A percentile compares a stretch with the other conserved stretches of the same genome.
Conservation (phyloP, 2,888 invertebrate species). For the Cetonia aurata region DNA sequence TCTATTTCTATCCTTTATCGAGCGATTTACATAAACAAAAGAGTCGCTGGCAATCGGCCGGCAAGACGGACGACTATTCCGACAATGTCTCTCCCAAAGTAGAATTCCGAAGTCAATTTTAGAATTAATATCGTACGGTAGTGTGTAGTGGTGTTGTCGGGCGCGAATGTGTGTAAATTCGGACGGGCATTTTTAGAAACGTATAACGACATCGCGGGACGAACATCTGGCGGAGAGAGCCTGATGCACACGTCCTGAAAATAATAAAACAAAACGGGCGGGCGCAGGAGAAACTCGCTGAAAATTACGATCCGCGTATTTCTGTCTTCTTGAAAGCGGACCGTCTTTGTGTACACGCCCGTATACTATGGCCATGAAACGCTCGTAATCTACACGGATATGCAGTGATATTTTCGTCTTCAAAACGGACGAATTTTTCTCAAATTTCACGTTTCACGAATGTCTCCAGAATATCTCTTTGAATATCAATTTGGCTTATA, state of each 20-base stretch:
- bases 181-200: constrained; percentile 34
- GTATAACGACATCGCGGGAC: constrained; percentile 20
- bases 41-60: not conserved
- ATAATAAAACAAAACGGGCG: constrained; percentile 19
- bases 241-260: constrained; percentile 30
- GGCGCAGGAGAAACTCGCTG: not conserved
- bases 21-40: constrained; percentile 28
- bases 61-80: constrained; percentile 10
- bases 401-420: too few relatives aligned
- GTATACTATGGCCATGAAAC: too few relatives aligned
- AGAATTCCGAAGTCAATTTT: constrained; percentile 37
- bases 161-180: constrained; percentile 30
- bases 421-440: too few relatives aligned
- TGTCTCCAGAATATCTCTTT: too few relatives aligned
- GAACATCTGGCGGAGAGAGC: constrained; percentile 30
- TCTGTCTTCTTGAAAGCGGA: constrained; percentile 1
- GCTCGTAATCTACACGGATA: too few relatives aligned
- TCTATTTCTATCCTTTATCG: constrained; percentile 4
- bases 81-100: constrained; percentile 14
- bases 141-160: not conserved
- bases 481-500: too few relatives aligned
- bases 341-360: too few relatives aligned
- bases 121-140: constrained; percentile 25
- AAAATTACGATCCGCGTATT: constrained; percentile 17
- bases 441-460: too few relatives aligned